Evolutionary conservation across 2,888 invertebrate genomes (phyloP), one percentile per base, ranked within the genome.

Genomic region (Cheilosia pagana): DNA sequence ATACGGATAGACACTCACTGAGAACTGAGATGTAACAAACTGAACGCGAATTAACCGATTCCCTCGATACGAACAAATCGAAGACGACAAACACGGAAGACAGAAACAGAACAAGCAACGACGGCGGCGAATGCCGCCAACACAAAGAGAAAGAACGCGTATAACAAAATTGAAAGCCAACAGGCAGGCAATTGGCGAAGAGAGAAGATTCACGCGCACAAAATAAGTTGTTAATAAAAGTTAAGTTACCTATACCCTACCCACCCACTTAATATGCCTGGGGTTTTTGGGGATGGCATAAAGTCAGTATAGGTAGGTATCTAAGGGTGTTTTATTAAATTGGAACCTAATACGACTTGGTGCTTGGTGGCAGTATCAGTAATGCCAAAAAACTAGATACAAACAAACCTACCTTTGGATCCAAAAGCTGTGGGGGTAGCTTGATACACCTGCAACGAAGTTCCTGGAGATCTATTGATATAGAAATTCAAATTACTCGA

Each of bases 1-100:
- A 21, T 53, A 62, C 59, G 62, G 55, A 68, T 72, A 83, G 79
- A 79, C 78, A 83, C 65, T 67, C 59, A 72, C 83, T 78, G 28
- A 28, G 28, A 2, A 28, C 8, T 8, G 57, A 83, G 62, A 79
- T 79, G 74, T 79, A 70, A 74, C 65, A 19, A 59, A 50, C 39
- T 52, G 50, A 83, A 83, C 45, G 48, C 31, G 59, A 79, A 63
- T 63, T 65, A 67, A 48, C 23, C 53, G 31, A 45, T 82, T 78
- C 23, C 23, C 45, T 74, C 39, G 41, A 68, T 70, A 70, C 41
- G 50, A 39, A 23, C 50, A 74, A 79, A 78, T 67, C 57, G 59
- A 78, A 79, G 67, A 63, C 55, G 50, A 39, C 2, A 21, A 50
- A 19, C 10, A 41, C 23, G 14, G 50, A 23, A 28, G 28, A 8